A percentile compares a stretch with the other conserved stretches of the same genome.
These are phyloP conservation scores for Drosophila lutescens DNA, from an alignment of 2,888 invertebrate genomes.

Conservation along the genomic window DNA sequence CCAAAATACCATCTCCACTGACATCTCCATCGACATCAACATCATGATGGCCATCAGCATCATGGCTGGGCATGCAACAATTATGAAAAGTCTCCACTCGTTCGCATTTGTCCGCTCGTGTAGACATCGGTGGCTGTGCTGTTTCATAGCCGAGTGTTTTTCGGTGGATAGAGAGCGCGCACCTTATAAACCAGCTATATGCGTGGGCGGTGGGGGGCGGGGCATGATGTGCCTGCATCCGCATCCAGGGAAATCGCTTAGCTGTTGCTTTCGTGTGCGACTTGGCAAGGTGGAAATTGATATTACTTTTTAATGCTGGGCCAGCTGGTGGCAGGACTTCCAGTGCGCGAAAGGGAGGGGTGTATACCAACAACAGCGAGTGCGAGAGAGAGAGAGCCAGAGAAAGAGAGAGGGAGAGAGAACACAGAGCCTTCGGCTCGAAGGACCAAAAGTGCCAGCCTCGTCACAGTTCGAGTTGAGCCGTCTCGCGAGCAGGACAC, in stretches of 20 bases:
- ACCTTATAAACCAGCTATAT: slow-evolving; percentile 60
- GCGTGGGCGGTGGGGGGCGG: slow-evolving; percentile 69
- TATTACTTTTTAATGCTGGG: slow-evolving; percentile 80
- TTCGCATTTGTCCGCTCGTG: slow-evolving; percentile 33
- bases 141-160: not conserved
- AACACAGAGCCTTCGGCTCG: slow-evolving; percentile 18
- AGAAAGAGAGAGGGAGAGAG: slow-evolving; percentile 12
- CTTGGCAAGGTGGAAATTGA: slow-evolving; percentile 78
- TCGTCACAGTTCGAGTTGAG: slow-evolving; percentile 78
- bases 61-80: slow-evolving; percentile 65
- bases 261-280: slow-evolving; percentile 74
- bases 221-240: slow-evolving; percentile 57
- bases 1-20: not conserved
- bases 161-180: slow-evolving; percentile 58
- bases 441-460: slow-evolving; percentile 32
- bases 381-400: slow-evolving; percentile 25
- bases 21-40: slow-evolving; percentile 12
- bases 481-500: slow-evolving; percentile 76
- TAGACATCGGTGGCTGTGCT: slow-evolving; percentile 39
- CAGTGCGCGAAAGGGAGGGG: slow-evolving; percentile 56
- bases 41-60: slow-evolving; percentile 50
- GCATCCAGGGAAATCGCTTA: slow-evolving; percentile 79
- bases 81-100: slow-evolving; percentile 74
- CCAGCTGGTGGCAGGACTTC: slow-evolving; percentile 64
- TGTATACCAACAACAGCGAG: not conserved